phyloP scores from a whole-genome alignment of 2,888 invertebrate species.

The Drosophila trichaetosa region DNA sequence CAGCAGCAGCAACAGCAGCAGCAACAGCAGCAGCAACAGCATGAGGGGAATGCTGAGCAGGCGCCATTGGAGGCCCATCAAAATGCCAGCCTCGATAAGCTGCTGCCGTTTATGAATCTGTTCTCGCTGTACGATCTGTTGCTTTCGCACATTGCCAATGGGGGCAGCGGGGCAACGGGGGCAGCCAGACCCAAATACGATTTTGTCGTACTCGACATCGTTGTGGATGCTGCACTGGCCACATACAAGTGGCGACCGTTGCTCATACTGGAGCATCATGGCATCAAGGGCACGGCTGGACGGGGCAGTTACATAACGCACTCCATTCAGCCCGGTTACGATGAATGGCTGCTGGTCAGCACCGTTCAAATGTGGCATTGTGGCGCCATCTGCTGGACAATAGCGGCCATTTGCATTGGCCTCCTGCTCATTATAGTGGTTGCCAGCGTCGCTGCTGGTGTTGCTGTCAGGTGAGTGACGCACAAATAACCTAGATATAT shows the following conservation, averaged over 20 bases:
- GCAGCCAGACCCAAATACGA: constrained; percentile 78
- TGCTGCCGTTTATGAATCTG: constrained; percentile 82
- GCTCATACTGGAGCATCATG: constrained; percentile 84
- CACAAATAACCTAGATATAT: not conserved
- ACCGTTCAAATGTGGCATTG: constrained; percentile 82
- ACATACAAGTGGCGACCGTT: constrained; percentile 83
- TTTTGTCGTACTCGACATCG: constrained; percentile 84
- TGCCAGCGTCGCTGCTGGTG: constrained; percentile 83
- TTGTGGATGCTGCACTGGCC: constrained; percentile 56
- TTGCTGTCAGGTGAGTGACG: constrained; percentile 83
- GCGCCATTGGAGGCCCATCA: constrained; percentile 14
- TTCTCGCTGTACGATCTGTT: constrained; percentile 84
- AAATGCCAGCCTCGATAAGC: constrained; percentile 62
- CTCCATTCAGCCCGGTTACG: constrained; percentile 83
- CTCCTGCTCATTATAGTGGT: constrained; percentile 80
- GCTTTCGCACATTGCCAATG: constrained; percentile 63
- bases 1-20: not conserved
- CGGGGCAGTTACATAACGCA: constrained; percentile 82
- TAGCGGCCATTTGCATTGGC: constrained; percentile 81
- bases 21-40: not conserved
- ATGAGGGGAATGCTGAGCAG: constrained; percentile 1
- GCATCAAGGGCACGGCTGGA: constrained; percentile 64
- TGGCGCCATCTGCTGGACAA: constrained; percentile 84
- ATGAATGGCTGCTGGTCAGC: constrained; percentile 84
- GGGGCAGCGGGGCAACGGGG: constrained; percentile 18